Conservation (phyloP, 1,140 invertebrate species). For the Cydia amplana region DNA sequence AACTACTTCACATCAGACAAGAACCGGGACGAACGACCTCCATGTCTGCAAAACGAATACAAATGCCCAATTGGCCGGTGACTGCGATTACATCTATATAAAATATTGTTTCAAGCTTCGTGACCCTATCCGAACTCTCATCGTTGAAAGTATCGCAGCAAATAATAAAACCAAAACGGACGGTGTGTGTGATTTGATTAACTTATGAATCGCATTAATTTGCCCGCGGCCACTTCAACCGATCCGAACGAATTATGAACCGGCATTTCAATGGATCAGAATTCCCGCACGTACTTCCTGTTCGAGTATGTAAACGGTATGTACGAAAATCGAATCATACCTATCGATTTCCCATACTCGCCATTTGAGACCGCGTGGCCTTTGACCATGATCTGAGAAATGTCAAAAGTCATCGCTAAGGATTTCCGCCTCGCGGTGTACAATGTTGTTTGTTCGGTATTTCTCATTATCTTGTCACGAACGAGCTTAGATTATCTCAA, state of each 20-base stretch:
- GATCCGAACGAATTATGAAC: conserved; percentile 35
- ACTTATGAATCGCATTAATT: conserved; percentile 21
- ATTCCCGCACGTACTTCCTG: conserved; percentile 73
- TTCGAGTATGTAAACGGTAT: conserved; percentile 36
- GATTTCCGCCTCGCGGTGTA: conserved; percentile 52
- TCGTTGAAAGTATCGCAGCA: background rate
- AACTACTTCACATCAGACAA: conserved; percentile 62
- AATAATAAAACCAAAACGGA: conserved; percentile 13
- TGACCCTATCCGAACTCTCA: background rate
- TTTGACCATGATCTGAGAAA: conserved; percentile 54
- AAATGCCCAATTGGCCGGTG: conserved; percentile 60
- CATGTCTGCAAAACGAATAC: conserved; percentile 65
- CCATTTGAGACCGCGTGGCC: conserved; percentile 17
- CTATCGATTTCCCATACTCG: conserved; percentile 23
- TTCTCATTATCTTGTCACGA: conserved; percentile 29
- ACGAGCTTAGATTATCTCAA: conserved; percentile 17
- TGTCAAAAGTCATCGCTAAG: conserved; percentile 58
- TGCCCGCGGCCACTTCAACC: conserved; percentile 25
- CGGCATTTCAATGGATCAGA: conserved; percentile 48
- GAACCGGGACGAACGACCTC: conserved; percentile 78
- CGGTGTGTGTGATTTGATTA: conserved; percentile 14
- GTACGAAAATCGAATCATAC: conserved; percentile 22
- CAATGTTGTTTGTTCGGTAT: conserved; percentile 4
- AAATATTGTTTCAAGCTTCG: background rate
- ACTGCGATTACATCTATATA: conserved; percentile 4